These are phyloP conservation scores for Hydrotaea cyrtoneurina DNA, from an alignment of 2,888 invertebrate species.

Conservation along the genomic window DNA sequence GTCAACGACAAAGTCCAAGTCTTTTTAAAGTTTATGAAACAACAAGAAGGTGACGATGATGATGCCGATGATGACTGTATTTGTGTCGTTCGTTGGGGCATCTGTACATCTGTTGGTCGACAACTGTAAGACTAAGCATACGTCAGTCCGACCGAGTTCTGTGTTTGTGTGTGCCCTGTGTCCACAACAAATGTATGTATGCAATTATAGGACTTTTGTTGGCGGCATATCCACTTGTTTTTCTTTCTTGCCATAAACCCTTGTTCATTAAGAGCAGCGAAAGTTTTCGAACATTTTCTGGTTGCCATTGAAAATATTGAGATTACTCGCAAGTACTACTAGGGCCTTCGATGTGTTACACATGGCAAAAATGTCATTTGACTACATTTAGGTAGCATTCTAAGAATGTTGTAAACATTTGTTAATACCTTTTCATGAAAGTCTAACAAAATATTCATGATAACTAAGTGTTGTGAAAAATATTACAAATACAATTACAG, in stretches of 20 bases:
- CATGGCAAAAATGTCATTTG: too few relatives aligned
- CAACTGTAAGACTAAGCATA: not conserved
- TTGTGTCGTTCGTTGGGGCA: constrained; percentile 23
- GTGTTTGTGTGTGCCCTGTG: constrained; percentile 17
- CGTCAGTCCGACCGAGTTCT: not conserved
- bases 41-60: constrained; percentile 48
- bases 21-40: constrained; percentile 42
- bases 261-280: not conserved
- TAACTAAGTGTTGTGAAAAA: too few relatives aligned
- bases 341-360: too few relatives aligned
- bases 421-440: too few relatives aligned
- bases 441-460: too few relatives aligned
- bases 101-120: not conserved
- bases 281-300: constrained; percentile 10
- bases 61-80: constrained; percentile 33
- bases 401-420: too few relatives aligned
- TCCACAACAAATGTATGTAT: constrained; percentile 23
- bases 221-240: not conserved
- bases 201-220: constrained; percentile 34
- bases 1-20: not conserved
- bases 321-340: too few relatives aligned
- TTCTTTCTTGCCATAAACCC: constrained; percentile 3
- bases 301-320: too few relatives aligned
- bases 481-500: too few relatives aligned
- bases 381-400: too few relatives aligned